Conservation (phyloP, 2,113 vertebrate genomes). For the Ivindomyrus marchei region DNA sequence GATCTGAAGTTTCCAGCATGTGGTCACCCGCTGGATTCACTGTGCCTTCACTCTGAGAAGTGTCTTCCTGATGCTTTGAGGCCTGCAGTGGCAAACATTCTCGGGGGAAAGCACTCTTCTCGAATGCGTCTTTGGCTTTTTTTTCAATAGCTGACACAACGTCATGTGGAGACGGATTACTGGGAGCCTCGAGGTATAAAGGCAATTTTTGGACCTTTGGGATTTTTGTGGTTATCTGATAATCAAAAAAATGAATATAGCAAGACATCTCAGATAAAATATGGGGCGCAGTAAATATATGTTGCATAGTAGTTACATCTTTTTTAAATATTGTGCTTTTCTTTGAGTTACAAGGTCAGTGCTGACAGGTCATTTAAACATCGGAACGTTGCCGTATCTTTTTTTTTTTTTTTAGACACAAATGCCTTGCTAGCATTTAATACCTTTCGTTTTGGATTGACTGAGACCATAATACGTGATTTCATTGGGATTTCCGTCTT, state of each 20-base stretch:
- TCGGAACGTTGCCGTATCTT: neutral
- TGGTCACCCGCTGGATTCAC: neutral
- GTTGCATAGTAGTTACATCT: neutral
- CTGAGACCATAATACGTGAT: constrained; percentile 43
- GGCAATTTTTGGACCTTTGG: constrained; percentile 52
- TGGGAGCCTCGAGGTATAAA: constrained; percentile 21
- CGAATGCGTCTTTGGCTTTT: neutral
- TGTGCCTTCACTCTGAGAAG: constrained; percentile 13
- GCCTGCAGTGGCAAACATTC: constrained; percentile 30
- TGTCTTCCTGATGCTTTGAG: constrained; percentile 30
- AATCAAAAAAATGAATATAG: neutral
- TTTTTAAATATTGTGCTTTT: neutral
- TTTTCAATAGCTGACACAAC: neutral
- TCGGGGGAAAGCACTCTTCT: neutral
- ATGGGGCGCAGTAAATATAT: neutral
- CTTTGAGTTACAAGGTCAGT: neutral
- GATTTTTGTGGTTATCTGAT: constrained; percentile 53
- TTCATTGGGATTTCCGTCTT: constrained; percentile 39
- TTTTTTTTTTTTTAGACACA: neutral
- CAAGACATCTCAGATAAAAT: neutral
- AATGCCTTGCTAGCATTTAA: neutral
- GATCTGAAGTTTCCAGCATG: neutral
- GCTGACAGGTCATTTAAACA: neutral
- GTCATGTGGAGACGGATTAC: neutral
- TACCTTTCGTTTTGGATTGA: constrained; percentile 62